Evolutionary conservation across 1,140 invertebrate species (phyloP).

Genomic region (Papilio xuthus): DNA sequence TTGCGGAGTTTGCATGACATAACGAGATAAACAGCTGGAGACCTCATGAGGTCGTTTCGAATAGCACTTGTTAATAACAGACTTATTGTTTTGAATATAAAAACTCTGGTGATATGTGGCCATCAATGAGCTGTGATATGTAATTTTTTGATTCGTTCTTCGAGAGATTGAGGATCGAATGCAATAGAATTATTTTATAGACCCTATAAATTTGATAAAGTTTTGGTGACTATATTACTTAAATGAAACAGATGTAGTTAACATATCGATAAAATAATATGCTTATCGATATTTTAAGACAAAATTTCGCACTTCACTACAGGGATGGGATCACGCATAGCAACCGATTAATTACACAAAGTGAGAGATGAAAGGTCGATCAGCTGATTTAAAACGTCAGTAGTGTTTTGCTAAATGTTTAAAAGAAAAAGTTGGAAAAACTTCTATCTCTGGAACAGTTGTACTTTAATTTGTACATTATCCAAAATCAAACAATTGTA

Average conservation of each 20-base stretch:
- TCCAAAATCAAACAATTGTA: background rate
- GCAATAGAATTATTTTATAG: background rate
- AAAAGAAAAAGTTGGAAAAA: background rate
- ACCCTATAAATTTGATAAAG: too few relatives aligned
- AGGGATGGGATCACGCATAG: conserved; percentile 49
- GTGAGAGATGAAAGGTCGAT: conserved; percentile 71
- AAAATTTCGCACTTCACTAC: conserved; percentile 17
- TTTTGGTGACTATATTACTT: too few relatives aligned
- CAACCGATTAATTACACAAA: conserved; percentile 71
- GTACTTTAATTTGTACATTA: background rate
- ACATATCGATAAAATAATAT: too few relatives aligned
- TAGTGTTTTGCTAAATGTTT: background rate
- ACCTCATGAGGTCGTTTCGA: conserved; percentile 37
- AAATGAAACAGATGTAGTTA: too few relatives aligned
- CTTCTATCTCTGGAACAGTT: background rate
- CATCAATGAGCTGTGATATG: background rate
- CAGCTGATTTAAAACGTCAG: conserved; percentile 64
- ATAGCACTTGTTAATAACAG: background rate
- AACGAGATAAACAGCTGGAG: conserved; percentile 44
- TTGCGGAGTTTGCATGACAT: conserved; percentile 52
- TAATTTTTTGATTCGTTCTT: background rate
- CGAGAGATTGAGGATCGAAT: background rate
- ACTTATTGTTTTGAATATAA: conserved; percentile 20
- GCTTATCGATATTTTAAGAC: too few relatives aligned
- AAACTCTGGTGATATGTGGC: background rate